phyloP scores from a whole-genome alignment of 1,140 invertebrate genomes.

The Meloidogyne floridensis region DNA sequence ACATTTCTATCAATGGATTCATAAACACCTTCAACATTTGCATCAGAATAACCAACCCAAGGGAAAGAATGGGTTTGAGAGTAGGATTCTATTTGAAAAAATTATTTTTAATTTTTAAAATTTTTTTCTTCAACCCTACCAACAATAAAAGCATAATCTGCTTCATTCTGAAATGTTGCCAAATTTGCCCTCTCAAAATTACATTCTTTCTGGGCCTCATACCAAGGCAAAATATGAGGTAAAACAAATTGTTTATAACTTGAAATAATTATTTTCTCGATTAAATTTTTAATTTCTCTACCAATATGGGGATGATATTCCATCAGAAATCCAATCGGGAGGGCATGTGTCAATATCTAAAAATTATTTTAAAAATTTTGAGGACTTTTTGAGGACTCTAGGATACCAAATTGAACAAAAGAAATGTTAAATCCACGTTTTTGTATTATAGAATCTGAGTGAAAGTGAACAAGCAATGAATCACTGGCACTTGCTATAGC shows the following conservation, averaged over 20 bases:
- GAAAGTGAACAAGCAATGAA: conserved; percentile 46
- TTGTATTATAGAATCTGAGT: conserved; percentile 51
- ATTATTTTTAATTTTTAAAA: conserved; percentile 12
- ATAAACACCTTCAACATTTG: conserved; percentile 40
- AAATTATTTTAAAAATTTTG: too few species aligned
- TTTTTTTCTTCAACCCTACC: conserved; percentile 23
- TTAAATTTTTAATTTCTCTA: background rate
- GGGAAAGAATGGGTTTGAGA: conserved; percentile 40
- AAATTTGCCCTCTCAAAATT: conserved; percentile 45
- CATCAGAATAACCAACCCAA: conserved; percentile 53
- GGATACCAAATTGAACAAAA: conserved; percentile 41
- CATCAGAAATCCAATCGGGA: conserved; percentile 44
- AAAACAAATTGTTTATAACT: conserved; percentile 45
- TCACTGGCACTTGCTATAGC: conserved; percentile 42
- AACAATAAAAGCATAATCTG: conserved; percentile 44
- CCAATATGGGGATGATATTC: conserved; percentile 17
- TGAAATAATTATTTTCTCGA: background rate
- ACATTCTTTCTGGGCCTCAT: conserved; percentile 47
- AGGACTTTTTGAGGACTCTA: too few species aligned
- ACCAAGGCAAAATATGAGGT: conserved; percentile 30
- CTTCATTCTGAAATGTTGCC: conserved; percentile 38
- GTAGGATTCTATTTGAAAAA: conserved; percentile 27
- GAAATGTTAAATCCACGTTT: conserved; percentile 49
- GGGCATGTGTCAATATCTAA: conserved; percentile 45
- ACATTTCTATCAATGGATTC: conserved; percentile 41